phyloP scores from a whole-genome alignment of 2,888 invertebrate species.

The Disparrhopalites patrizii region DNA sequence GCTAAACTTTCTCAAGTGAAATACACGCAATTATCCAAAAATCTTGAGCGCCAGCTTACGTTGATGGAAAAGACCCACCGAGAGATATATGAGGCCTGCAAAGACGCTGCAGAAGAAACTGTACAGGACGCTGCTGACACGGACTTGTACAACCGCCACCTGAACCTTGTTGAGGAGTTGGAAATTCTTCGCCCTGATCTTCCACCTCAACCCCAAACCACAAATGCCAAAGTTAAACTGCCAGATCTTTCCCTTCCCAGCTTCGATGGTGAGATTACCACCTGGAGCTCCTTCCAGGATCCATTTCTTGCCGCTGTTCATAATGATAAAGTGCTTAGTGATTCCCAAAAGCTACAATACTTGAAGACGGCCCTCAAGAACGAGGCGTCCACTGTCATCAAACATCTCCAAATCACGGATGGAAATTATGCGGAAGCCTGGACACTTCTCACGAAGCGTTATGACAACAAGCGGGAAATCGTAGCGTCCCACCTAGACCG shows the following conservation, averaged over 20 bases:
- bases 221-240: constrained; percentile 9
- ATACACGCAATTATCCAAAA: no score
- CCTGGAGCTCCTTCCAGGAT: constrained; percentile 27
- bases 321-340: neutral
- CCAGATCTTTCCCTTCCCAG: constrained; percentile 14
- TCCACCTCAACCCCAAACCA: no score
- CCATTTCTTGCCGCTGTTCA: constrained; percentile 19
- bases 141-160: no score
- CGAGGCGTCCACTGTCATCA: constrained; percentile 18
- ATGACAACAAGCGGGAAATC: constrained; percentile 27
- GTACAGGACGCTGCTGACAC: no score
- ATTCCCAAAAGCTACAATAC: constrained; percentile 19
- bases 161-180: no score
- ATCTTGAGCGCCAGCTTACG: no score
- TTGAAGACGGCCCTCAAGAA: constrained; percentile 11
- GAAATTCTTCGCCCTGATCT: no score
- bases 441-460: constrained; percentile 20
- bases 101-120: no score
- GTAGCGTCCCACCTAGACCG: neutral
- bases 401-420: constrained; percentile 5
- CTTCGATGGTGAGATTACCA: constrained; percentile 16
- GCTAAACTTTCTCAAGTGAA: no score
- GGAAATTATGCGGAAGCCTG: constrained; percentile 29
- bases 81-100: no score
- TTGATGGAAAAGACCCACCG: no score